Evolutionary conservation across 2,797 vertebrate genomes (phyloP).

Genomic region (Champsocephalus esox): DNA sequence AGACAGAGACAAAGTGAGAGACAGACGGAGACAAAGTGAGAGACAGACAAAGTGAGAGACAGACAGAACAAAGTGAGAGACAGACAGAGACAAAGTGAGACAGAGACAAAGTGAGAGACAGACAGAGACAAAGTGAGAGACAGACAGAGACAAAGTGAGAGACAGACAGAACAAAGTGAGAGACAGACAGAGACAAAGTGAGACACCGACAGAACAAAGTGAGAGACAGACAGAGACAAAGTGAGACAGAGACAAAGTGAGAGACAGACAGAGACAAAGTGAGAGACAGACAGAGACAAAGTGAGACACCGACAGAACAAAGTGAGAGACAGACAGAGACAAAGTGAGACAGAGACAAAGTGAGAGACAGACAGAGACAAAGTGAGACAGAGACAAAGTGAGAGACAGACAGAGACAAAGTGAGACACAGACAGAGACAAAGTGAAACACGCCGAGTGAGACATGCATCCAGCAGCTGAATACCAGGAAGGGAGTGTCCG

Average conservation of each 20-base stretch:
- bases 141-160: too few species aligned
- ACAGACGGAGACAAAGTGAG: background rate
- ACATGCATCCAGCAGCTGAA: constrained; percentile 49
- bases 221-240: background rate
- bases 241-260: constrained; percentile 16
- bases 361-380: background rate
- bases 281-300: constrained; percentile 5
- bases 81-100: background rate
- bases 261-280: constrained; percentile 11
- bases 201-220: constrained; percentile 9
- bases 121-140: background rate
- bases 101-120: too few species aligned
- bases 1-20: constrained; percentile 12
- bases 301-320: background rate
- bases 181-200: constrained; percentile 8
- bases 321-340: constrained; percentile 1
- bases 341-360: background rate
- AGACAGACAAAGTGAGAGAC: background rate
- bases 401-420: background rate
- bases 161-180: background rate
- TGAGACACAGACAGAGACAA: constrained; percentile 7
- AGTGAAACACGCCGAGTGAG: constrained; percentile 6
- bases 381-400: constrained; percentile 2
- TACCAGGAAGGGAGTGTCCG: constrained; percentile 79
- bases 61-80: background rate